phyloP scores from a whole-genome alignment of 2,113 vertebrate species.

The Tetrax tetrax region DNA sequence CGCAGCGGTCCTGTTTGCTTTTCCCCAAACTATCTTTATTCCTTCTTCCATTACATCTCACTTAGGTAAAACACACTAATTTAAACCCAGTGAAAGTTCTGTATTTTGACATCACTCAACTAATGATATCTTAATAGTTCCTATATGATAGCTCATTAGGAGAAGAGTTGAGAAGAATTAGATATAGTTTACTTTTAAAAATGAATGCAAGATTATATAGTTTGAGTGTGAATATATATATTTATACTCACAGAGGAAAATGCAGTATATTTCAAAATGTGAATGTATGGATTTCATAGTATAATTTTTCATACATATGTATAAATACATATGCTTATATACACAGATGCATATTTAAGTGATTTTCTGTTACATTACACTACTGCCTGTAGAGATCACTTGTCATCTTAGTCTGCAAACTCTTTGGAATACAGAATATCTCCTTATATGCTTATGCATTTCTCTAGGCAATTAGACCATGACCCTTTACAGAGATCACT shows the following conservation, averaged over 20 bases:
- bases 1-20: neutral
- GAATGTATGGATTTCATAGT: neutral
- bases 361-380: neutral
- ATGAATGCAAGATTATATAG: neutral
- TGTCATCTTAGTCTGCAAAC: neutral
- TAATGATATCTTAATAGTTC: neutral
- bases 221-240: neutral
- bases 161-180: neutral
- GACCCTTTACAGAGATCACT: neutral
- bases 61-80: neutral
- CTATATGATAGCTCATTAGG: neutral
- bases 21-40: neutral
- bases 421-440: neutral
- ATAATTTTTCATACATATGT: neutral
- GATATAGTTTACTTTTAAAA: neutral
- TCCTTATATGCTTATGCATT: conserved; percentile 14
- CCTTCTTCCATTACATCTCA: neutral
- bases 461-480: neutral
- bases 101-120: neutral
- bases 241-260: neutral
- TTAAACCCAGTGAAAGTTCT: neutral
- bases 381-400: neutral
- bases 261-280: neutral
- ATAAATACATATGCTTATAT: neutral
- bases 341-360: neutral